phyloP scores from a whole-genome alignment of 1,140 invertebrate species.

The Drosophila rhopaloa region DNA sequence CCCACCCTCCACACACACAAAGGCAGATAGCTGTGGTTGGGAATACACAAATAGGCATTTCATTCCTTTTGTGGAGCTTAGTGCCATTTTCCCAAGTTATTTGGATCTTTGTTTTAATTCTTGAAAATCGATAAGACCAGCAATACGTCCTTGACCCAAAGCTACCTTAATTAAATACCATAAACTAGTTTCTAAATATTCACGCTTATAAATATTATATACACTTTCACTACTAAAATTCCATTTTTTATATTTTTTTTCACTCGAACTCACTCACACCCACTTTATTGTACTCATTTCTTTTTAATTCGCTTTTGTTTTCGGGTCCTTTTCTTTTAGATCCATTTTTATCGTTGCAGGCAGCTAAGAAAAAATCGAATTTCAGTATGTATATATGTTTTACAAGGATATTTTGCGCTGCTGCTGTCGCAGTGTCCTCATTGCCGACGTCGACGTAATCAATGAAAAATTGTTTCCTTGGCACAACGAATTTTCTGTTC shows the following conservation, averaged over 20 bases:
- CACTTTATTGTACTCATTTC: conserved; percentile 2
- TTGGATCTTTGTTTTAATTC: conserved; percentile 4
- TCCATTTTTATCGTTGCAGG: conserved; percentile 26
- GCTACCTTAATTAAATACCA: not conserved
- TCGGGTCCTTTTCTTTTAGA: conserved; percentile 8
- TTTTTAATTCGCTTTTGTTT: not conserved
- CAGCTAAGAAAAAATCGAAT: conserved; percentile 66
- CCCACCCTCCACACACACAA: conserved; percentile 8
- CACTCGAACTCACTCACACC: not conserved
- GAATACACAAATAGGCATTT: conserved; percentile 14
- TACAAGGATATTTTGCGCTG: conserved; percentile 66
- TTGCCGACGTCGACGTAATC: conserved; percentile 43
- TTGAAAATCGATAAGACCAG: conserved; percentile 14
- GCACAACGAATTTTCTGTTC: not conserved
- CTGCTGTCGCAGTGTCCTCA: conserved; percentile 56
- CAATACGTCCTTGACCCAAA: not conserved
- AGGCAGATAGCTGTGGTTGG: conserved; percentile 6
- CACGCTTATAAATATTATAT: not conserved
- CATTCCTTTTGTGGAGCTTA: not conserved
- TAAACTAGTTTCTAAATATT: too few relatives aligned
- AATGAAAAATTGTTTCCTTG: conserved; percentile 22
- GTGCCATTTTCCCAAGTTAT: conserved; percentile 3
- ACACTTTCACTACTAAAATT: not conserved
- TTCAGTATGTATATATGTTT: conserved; percentile 76
- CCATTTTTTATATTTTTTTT: not conserved